Evolutionary conservation across 2,797 vertebrate genomes (phyloP).

Genomic region (Trichosurus vulpecula): DNA sequence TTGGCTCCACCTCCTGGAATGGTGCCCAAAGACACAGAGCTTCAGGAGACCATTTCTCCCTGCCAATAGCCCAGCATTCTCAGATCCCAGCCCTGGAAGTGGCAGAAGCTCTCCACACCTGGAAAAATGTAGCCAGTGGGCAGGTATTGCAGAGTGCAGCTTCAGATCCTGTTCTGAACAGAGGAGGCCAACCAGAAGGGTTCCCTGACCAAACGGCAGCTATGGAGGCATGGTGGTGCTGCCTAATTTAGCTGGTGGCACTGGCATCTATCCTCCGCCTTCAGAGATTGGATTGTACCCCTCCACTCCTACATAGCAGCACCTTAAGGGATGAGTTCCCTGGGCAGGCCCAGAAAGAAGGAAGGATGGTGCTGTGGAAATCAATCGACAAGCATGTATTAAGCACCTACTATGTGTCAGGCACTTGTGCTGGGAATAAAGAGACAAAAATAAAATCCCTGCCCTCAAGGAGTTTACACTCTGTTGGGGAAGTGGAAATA

Average conservation of each 20-base stretch:
- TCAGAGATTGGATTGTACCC: not conserved
- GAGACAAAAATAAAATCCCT: not conserved
- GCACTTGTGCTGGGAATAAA: not conserved
- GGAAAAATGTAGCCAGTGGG: not conserved
- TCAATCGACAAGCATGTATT: not conserved
- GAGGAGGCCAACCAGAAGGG: not conserved
- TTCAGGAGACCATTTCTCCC: not conserved
- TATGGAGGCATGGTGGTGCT: not conserved
- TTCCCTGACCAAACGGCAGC: not conserved
- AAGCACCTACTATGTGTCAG: not conserved
- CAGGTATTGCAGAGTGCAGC: not conserved
- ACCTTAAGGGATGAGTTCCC: not conserved
- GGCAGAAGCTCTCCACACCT: not conserved
- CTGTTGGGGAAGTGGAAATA: too few species aligned
- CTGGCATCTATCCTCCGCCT: not conserved
- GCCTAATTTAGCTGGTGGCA: not conserved
- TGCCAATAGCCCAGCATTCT: not conserved
- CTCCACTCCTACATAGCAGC: not conserved
- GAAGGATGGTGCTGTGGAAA: not conserved
- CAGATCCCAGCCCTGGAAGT: not conserved
- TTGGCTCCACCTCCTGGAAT: not conserved
- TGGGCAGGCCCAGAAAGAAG: not conserved
- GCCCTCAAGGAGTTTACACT: not conserved
- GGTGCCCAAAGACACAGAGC: not conserved
- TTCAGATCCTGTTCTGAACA: not conserved